phyloP scores from a whole-genome alignment of 30 jellyfish, hydroid and myxozoan species.

The Chrysaora quinquecirrha region DNA sequence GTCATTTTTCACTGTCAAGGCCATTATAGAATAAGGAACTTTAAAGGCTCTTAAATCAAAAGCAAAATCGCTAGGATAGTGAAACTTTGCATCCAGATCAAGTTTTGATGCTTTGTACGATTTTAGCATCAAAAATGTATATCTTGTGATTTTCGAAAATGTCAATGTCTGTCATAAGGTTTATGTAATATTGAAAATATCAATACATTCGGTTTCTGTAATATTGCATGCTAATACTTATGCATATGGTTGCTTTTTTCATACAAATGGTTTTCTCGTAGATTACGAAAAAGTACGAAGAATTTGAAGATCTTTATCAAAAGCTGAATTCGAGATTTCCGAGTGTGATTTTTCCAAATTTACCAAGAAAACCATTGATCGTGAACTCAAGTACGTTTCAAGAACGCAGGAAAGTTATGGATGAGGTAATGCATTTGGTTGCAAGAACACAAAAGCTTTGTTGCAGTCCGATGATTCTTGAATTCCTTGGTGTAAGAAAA shows the following conservation, averaged over 20 bases:
- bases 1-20: too few relatives aligned
- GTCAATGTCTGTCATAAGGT: too few relatives aligned
- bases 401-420: conserved; percentile 63
- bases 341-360: conserved; percentile 83
- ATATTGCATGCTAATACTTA: too few relatives aligned
- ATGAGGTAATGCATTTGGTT: conserved; percentile 81
- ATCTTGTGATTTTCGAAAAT: too few relatives aligned
- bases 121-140: too few relatives aligned
- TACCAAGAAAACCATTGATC: conserved; percentile 75
- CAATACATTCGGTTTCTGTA: too few relatives aligned
- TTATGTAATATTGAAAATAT: too few relatives aligned
- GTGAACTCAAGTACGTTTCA: conserved; percentile 47
- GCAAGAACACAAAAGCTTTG: conserved; percentile 95
- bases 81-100: too few relatives aligned
- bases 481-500: conserved; percentile 76
- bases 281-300: conserved; percentile 85
- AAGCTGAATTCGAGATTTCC: conserved; percentile 87
- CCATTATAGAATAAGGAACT: too few relatives aligned
- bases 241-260: background rate
- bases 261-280: conserved; percentile 1
- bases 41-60: too few relatives aligned
- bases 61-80: too few relatives aligned
- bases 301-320: conserved; percentile 83
- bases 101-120: too few relatives aligned
- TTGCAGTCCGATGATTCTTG: conserved; percentile 95